Percentiles rank a stretch among this genome's conserved stretches.
These are phyloP conservation scores for Maniola hyperantus DNA, from an alignment of 2,888 invertebrate genomes.

Conservation along the genomic window DNA sequence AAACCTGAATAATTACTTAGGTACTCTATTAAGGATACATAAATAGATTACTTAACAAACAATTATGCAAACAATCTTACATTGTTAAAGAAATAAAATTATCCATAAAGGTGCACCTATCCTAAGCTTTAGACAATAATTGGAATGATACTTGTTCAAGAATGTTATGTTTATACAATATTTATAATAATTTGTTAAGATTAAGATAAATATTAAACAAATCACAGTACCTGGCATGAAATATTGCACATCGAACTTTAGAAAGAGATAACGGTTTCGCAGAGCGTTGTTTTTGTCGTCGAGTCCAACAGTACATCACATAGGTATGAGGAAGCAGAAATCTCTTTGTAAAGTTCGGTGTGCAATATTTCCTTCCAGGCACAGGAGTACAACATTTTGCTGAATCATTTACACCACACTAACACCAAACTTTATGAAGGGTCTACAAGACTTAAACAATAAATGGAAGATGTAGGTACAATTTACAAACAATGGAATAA, in stretches of 20 bases:
- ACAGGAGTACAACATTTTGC: too few relatives aligned
- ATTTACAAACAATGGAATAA: slow-evolving; percentile 48
- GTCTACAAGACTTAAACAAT: slow-evolving; percentile 46
- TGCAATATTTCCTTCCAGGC: too few relatives aligned
- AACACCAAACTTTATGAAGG: slow-evolving; percentile 39
- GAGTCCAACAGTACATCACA: too few relatives aligned
- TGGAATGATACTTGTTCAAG: slow-evolving; percentile 82
- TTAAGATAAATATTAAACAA: slow-evolving; percentile 45
- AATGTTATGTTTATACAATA: slow-evolving; percentile 72
- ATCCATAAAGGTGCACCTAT: slow-evolving; percentile 73
- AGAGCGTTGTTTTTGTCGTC: too few relatives aligned
- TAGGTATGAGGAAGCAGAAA: too few relatives aligned
- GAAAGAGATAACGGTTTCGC: too few relatives aligned
- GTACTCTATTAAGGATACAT: slow-evolving; percentile 57
- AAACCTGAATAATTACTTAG: slow-evolving; percentile 48
- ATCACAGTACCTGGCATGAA: slow-evolving; percentile 22
- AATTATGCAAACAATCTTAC: slow-evolving; percentile 66
- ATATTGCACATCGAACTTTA: slow-evolving; percentile 34
- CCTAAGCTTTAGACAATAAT: slow-evolving; percentile 78
- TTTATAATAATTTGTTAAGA: slow-evolving; percentile 43
- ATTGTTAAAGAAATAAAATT: slow-evolving; percentile 47
- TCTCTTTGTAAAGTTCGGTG: too few relatives aligned
- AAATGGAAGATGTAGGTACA: slow-evolving; percentile 44
- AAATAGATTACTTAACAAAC: slow-evolving; percentile 64
- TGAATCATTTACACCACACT: too few relatives aligned